Conservation (phyloP, 2,888 invertebrate genomes). For the Euzetes globulus region DNA sequence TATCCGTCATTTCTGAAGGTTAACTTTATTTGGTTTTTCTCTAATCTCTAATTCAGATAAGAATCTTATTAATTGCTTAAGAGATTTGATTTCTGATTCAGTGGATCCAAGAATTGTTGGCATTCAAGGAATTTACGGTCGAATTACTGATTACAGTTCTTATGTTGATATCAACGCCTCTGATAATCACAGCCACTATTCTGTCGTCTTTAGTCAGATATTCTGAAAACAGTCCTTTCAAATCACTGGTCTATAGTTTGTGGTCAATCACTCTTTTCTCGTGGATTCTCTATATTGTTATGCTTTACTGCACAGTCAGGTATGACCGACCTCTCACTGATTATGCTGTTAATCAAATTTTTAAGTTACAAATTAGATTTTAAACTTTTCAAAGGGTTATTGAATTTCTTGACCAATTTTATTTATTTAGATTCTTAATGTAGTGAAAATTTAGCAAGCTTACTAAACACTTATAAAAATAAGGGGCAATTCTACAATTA, state of each 20-base stretch:
- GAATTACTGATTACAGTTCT: background rate
- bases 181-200: slow-evolving; percentile 1
- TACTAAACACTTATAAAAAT: too few species aligned
- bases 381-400: too few species aligned
- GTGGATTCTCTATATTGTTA: background rate
- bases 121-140: background rate
- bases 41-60: background rate
- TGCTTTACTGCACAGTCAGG: slow-evolving; percentile 16
- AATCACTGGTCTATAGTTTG: background rate
- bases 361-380: background rate
- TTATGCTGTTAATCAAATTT: too few species aligned
- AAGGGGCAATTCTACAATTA: too few species aligned
- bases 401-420: too few species aligned
- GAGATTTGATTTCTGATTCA: background rate
- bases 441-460: too few species aligned
- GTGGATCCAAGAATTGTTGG: background rate
- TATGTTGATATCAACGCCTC: background rate
- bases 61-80: background rate
- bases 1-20: background rate
- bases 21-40: background rate
- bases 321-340: too few species aligned
- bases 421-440: too few species aligned
- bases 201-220: background rate
- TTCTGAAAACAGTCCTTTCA: background rate
- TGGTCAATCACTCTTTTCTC: background rate